Base-by-base conservation (phyloP, 2,797 vertebrate species). In the Cygnus olor region DNA sequence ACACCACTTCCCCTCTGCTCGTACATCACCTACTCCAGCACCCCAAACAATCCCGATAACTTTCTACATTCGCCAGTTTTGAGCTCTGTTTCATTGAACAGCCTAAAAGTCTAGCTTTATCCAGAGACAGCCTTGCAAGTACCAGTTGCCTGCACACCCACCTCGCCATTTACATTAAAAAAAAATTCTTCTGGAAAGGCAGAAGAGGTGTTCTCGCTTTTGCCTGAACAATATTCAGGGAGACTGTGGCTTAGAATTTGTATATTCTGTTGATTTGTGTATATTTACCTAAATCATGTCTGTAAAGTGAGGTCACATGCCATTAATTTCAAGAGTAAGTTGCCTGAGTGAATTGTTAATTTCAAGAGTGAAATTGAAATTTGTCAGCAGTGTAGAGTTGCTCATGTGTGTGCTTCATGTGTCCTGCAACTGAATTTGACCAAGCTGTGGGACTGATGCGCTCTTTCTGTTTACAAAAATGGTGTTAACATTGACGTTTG, bases 401-500 rank as follows among this genome's bases (percentile, higher is more conserved):
- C 6, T 47, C 11, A 15, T 16, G 44, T 12, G 1, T 0, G 38
- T 49, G 32, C 24, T 58, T 57, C 76, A 7, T 3, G 3, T 66
- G 44, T 28, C 72, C 49, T 95, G 53, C 72, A 20, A 28, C 44
- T 85, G 84, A 85, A n/a, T 47, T 21, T 76, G 53, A 24, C 30
- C 15, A 49, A 45, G 19, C 69, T 89, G 21, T 80, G 42, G 60
- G 15, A 18, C 44, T 94, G 44, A 20, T 30, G 44, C 63, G 28
- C 88, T 56, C 93, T 81, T 32, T 54, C 80, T n/a, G 69, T 65
- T 51, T 25, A 9, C 14, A 73, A 36, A 81, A 38, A 6, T 70
- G 38, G 2, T 87, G 16, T 51, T 90, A 80, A 91, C 57, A 60
- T 60, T 87, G 88, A 32, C 49, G 2, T 95, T 96, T 74, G 70